Evolutionary conservation across 2,797 vertebrate species (phyloP), one percentile per base, ranked within the genome.

Genomic region (Sebastes steindachneri): DNA sequence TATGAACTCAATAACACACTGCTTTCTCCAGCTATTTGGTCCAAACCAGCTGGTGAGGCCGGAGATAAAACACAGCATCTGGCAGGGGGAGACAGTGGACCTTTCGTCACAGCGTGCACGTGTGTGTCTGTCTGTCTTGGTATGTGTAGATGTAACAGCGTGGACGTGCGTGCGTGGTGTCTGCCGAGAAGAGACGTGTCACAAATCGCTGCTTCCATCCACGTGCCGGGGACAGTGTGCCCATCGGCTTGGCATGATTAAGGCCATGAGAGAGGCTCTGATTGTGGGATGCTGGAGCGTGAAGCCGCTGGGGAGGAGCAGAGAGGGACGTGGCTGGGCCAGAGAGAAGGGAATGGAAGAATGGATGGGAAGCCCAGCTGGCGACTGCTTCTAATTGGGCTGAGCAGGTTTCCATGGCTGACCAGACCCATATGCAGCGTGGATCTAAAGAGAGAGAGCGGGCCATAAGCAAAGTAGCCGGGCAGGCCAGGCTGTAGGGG

Each of bases 331-430:
- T 72, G 88, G 90, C 80, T 67, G 68, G 86, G 83, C 77, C 54
- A 62, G 83, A 85, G 83, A 83, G 66, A 70, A 79, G 64, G 77
- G 79, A 58, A 15, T 72, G 66, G 84, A 74, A 89, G 87, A 86
- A 86, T 80, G 83, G 86, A 86, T 79, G 82, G 77, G 72, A 88
- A 86, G 92, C 95, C 93, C 95, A 96, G 94, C 94, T 95, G 94
- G 94, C 86, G 80, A 83, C 86, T 81, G 86, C 86, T 90, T 92
- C 92, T 96, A 96, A 95, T 96, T 96, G 94, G 94, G 75, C 89
- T 84, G 90, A 92, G 92, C 89, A 86, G 91, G 92, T 93, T 93
- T 93, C 92, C 93, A 95, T 90, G 94, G 93, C 91, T 95, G 93
- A 94, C 91, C 93, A 91, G 91, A 86, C 84, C 93, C 93, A 90